A percentile compares a stretch with the other conserved stretches of the same genome.
These are phyloP conservation scores for Glaucomys volans DNA, from an alignment of 2,113 vertebrate genomes.

Conservation along the genomic window DNA sequence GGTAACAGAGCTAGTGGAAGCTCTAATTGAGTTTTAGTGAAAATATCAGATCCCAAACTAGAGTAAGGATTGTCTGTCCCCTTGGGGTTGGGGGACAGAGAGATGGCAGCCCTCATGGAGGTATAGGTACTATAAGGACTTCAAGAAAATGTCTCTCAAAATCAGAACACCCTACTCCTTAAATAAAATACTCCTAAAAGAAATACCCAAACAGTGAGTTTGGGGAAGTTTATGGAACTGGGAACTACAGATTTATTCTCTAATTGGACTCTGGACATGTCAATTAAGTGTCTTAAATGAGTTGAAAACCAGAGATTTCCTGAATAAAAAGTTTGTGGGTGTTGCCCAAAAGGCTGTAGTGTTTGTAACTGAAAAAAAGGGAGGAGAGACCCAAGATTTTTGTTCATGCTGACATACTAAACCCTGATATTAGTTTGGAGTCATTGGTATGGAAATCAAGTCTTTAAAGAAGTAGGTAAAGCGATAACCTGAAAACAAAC, in stretches of 20 bases:
- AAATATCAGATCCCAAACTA: background rate
- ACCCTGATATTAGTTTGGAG: background rate
- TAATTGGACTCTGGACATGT: background rate
- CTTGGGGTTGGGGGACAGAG: background rate
- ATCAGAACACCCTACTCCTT: background rate
- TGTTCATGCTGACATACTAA: conserved; percentile 14
- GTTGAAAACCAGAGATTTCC: background rate
- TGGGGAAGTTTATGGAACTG: background rate
- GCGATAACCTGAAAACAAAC: background rate
- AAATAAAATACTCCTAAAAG: background rate
- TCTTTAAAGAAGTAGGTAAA: conserved; percentile 11
- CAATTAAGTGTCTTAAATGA: background rate
- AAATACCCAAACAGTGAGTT: background rate
- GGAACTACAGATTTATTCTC: background rate
- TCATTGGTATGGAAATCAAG: background rate
- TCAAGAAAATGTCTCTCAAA: background rate
- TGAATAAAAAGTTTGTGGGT: conserved; percentile 4
- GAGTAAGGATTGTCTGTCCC: background rate
- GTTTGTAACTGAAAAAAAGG: conserved; percentile 7
- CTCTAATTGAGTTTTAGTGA: background rate
- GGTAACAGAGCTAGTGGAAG: background rate
- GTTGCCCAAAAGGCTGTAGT: background rate
- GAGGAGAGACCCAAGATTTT: background rate
- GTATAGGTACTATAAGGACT: background rate
- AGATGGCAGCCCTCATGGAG: background rate